phyloP scores from a whole-genome alignment of 2,888 invertebrate species.

The Teleiodes luculella region DNA sequence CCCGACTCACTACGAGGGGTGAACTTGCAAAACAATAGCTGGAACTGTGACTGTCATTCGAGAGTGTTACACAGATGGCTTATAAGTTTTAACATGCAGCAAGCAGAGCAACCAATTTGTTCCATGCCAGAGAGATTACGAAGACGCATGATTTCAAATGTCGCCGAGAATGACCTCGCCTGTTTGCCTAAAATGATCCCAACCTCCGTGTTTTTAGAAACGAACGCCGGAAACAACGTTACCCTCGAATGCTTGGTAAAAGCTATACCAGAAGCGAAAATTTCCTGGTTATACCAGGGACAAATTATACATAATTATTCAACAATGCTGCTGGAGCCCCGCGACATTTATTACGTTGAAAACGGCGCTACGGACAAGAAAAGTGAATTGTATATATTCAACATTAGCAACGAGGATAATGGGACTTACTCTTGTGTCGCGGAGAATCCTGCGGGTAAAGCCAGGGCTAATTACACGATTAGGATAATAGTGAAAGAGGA shows the following conservation, averaged over 20 bases:
- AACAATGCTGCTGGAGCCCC: slow-evolving; percentile 80
- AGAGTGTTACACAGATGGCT: slow-evolving; percentile 88
- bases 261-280: slow-evolving; percentile 88
- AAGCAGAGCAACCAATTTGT: slow-evolving; percentile 88
- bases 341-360: slow-evolving; percentile 84
- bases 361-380: slow-evolving; percentile 86
- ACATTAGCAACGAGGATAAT: slow-evolving; percentile 87
- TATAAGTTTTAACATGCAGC: slow-evolving; percentile 85
- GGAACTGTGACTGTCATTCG: slow-evolving; percentile 92
- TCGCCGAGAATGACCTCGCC: slow-evolving; percentile 85
- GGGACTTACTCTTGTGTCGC: slow-evolving; percentile 92
- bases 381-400: slow-evolving; percentile 88
- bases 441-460: slow-evolving; percentile 89
- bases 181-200: slow-evolving; percentile 89
- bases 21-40: slow-evolving; percentile 90
- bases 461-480: slow-evolving; percentile 89
- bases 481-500: slow-evolving; percentile 86
- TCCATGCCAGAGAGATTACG: slow-evolving; percentile 83
- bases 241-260: slow-evolving; percentile 89
- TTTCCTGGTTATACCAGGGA: slow-evolving; percentile 91
- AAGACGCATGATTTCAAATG: slow-evolving; percentile 82
- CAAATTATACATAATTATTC: slow-evolving; percentile 88
- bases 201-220: slow-evolving; percentile 86
- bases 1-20: slow-evolving; percentile 89
- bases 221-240: slow-evolving; percentile 88